A percentile compares a stretch with the other conserved stretches of the same genome.
Evolutionary conservation across 2,888 invertebrate genomes (phyloP).

Genomic region (Nemurella pictetii): DNA sequence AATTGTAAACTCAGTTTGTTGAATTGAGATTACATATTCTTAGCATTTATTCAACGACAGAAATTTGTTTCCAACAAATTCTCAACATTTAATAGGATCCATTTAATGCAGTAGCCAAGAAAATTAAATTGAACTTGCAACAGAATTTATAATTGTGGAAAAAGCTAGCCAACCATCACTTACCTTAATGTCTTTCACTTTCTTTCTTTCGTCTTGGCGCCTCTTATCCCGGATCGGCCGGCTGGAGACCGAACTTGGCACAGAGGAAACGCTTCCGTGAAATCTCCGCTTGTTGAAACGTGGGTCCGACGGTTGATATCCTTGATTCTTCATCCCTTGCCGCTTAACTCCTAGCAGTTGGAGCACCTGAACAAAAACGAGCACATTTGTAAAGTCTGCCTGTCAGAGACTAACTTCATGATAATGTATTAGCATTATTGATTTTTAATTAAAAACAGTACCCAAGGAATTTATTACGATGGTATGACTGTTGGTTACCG

Average conservation of each 20-base stretch:
- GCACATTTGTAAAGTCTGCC: too few relatives aligned
- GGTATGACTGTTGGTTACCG: too few relatives aligned
- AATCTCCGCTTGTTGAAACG: slow-evolving; percentile 59
- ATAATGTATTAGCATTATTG: neutral
- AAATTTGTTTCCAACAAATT: too few relatives aligned
- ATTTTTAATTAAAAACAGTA: neutral
- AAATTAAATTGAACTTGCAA: too few relatives aligned
- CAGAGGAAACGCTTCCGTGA: slow-evolving; percentile 81
- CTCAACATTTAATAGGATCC: too few relatives aligned
- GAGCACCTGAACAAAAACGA: slow-evolving; percentile 54
- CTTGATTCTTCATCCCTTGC: slow-evolving; percentile 50
- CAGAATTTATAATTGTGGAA: too few relatives aligned
- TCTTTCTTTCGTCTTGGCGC: slow-evolving; percentile 70
- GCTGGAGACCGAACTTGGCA: slow-evolving; percentile 81
- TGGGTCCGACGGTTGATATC: slow-evolving; percentile 61
- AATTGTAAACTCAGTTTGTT: too few relatives aligned
- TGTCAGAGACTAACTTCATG: too few relatives aligned
- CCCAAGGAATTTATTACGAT: neutral
- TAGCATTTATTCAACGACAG: too few relatives aligned
- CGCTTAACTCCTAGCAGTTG: slow-evolving; percentile 65
- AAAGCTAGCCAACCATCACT: too few relatives aligned
- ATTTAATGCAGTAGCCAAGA: too few relatives aligned
- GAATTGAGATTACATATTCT: too few relatives aligned
- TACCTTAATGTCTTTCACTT: slow-evolving; percentile 71
- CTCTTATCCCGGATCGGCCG: slow-evolving; percentile 73